These are phyloP conservation scores for Parauchenoglanis punctatus DNA, from an alignment of 2,797 vertebrate genomes.

Conservation along the genomic window DNA sequence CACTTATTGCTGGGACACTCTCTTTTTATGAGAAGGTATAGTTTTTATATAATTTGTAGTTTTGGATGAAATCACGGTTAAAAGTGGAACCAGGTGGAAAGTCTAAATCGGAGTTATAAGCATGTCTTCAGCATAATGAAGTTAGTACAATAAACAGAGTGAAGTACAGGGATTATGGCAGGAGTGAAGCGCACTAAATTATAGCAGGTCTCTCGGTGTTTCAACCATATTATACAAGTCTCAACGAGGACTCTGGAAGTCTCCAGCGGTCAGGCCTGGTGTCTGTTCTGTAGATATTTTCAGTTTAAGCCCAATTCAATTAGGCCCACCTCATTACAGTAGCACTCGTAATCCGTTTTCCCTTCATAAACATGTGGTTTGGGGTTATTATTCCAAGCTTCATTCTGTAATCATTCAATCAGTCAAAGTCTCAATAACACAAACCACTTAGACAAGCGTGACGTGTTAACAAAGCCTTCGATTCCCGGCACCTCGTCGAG, in stretches of 20 bases:
- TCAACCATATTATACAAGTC: neutral
- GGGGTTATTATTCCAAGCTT: conserved; percentile 27
- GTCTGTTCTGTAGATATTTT: conserved; percentile 37
- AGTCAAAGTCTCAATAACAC: conserved; percentile 30
- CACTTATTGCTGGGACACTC: neutral
- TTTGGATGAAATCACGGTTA: neutral
- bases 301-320: conserved; percentile 30
- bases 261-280: conserved; percentile 27
- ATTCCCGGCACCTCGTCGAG: conserved; percentile 34
- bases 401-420: conserved; percentile 41
- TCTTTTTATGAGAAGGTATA: neutral
- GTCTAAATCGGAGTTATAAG: neutral
- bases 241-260: neutral
- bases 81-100: conserved; percentile 18
- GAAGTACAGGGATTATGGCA: neutral
- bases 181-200: neutral
- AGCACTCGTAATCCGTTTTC: conserved; percentile 20
- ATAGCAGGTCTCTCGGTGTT: neutral
- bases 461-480: conserved; percentile 38
- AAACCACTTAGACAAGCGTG: conserved; percentile 39
- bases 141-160: conserved; percentile 15
- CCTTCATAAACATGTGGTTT: conserved; percentile 34
- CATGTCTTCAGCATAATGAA: neutral
- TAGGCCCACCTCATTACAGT: conserved; percentile 31
- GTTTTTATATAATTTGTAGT: neutral